Percentiles rank a stretch among this genome's conserved stretches.
phyloP scores from a whole-genome alignment of 2,797 vertebrate genomes.

The Tympanoctomys barrerae region DNA sequence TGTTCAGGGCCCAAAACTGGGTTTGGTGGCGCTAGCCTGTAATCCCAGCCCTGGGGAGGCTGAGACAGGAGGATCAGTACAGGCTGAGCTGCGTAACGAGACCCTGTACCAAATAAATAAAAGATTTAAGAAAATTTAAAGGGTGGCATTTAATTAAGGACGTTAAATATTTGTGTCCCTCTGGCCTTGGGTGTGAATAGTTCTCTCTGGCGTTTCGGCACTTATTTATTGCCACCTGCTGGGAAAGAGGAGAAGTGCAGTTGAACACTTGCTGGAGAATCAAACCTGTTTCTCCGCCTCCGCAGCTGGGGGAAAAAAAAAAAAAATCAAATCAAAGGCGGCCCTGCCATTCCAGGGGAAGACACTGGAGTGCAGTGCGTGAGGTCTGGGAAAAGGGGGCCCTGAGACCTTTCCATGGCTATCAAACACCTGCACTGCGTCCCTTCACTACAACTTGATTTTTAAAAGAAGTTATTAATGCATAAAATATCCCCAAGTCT shows the following conservation, averaged over 20 bases:
- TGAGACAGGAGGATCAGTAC: too few species aligned
- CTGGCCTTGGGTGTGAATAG: neutral
- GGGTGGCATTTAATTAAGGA: neutral
- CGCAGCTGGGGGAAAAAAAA: neutral
- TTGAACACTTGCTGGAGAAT: neutral
- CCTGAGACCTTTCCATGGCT: neutral
- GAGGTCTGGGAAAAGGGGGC: neutral
- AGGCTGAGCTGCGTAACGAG: too few species aligned
- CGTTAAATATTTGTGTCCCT: neutral
- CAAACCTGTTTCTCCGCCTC: neutral
- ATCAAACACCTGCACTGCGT: neutral
- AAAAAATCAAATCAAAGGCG: neutral
- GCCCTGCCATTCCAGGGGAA: neutral
- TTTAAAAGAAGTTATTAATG: neutral
- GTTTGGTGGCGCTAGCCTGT: too few species aligned
- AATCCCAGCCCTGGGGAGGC: too few species aligned
- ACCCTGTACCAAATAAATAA: too few species aligned
- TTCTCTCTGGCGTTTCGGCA: neutral
- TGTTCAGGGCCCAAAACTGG: too few species aligned
- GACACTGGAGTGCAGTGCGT: neutral
- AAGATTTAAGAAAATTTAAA: too few species aligned
- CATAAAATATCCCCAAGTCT: slow-evolving; percentile 21
- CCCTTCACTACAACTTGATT: slow-evolving; percentile 41
- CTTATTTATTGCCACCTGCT: slow-evolving; percentile 82
- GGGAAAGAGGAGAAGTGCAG: slow-evolving; percentile 65